Evolutionary conservation across 2,797 vertebrate species (phyloP).

Genomic region (Argya squamiceps): DNA sequence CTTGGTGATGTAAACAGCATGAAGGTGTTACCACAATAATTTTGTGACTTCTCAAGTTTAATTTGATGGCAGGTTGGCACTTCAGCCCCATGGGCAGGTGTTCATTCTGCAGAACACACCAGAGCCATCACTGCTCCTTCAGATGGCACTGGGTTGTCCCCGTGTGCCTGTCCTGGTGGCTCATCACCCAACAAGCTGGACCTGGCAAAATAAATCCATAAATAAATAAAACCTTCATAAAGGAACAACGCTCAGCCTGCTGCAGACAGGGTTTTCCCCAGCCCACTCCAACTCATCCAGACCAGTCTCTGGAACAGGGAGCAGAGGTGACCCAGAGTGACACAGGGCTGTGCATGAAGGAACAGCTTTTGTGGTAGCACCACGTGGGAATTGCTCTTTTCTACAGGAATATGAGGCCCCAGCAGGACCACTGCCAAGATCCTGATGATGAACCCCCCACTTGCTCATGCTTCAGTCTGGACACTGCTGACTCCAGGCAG

Average conservation of each 20-base stretch:
- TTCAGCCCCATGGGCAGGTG: not conserved
- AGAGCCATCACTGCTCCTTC: not conserved
- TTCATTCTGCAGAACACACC: rapidly evolving
- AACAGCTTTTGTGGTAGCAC: not conserved
- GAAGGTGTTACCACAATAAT: not conserved
- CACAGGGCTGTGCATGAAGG: not conserved
- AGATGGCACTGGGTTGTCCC: not conserved
- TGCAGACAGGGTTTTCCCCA: not conserved
- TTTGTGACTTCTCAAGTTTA: not conserved
- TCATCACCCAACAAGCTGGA: not conserved
- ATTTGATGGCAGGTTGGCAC: not conserved
- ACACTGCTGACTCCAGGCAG: not conserved
- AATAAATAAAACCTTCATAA: not conserved
- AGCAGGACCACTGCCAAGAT: not conserved
- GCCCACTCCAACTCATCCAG: not conserved
- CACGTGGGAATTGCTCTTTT: not conserved
- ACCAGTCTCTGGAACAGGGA: not conserved
- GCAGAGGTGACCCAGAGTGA: not conserved
- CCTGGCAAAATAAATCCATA: not conserved
- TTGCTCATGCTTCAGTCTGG: not conserved
- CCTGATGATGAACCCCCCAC: not conserved
- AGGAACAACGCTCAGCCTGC: not conserved
- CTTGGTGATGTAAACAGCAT: not conserved
- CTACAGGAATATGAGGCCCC: not conserved
- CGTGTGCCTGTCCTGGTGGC: rapidly evolving